Percentiles rank a stretch among this genome's conserved stretches.
phyloP scores from a whole-genome alignment of 23 tunicate genomes.

The Halocynthia roretzi region DNA sequence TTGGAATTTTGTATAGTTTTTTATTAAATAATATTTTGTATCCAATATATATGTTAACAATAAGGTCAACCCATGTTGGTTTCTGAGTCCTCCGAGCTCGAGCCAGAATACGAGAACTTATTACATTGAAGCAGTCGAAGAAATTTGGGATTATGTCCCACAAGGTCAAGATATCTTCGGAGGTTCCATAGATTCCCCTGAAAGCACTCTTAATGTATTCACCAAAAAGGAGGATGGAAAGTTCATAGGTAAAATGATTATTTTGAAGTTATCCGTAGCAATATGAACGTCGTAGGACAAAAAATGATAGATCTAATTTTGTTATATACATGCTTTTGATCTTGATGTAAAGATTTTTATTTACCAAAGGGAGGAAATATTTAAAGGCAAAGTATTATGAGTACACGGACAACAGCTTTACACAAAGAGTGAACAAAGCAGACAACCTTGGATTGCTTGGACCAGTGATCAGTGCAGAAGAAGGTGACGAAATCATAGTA shows the following conservation, averaged over 20 bases:
- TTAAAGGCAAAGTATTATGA: conserved; percentile 45
- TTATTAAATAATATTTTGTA: background rate
- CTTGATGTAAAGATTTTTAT: background rate
- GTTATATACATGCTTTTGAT: background rate
- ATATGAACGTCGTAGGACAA: background rate
- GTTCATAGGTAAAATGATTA: conserved; percentile 7
- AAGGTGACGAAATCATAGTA: conserved; percentile 42
- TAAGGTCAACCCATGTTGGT: background rate
- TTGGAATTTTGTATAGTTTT: background rate
- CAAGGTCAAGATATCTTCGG: conserved; percentile 1
- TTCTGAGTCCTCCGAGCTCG: background rate
- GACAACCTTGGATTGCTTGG: conserved; percentile 42
- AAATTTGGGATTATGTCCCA: conserved; percentile 40
- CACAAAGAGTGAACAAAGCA: conserved; percentile 19
- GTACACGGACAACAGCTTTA: conserved; percentile 41
- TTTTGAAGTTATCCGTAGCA: background rate
- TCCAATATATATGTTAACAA: background rate
- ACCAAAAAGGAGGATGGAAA: background rate
- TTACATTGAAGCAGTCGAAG: conserved; percentile 70
- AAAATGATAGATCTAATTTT: background rate
- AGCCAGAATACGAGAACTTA: conserved; percentile 9
- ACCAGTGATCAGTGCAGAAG: conserved; percentile 65
- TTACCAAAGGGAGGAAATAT: conserved; percentile 34
- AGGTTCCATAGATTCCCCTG: background rate
- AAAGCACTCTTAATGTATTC: background rate